A percentile compares a stretch with the other conserved stretches of the same genome.
Evolutionary conservation across 2,797 vertebrate species (phyloP).

Genomic region (Craterocephalus amniculus): DNA sequence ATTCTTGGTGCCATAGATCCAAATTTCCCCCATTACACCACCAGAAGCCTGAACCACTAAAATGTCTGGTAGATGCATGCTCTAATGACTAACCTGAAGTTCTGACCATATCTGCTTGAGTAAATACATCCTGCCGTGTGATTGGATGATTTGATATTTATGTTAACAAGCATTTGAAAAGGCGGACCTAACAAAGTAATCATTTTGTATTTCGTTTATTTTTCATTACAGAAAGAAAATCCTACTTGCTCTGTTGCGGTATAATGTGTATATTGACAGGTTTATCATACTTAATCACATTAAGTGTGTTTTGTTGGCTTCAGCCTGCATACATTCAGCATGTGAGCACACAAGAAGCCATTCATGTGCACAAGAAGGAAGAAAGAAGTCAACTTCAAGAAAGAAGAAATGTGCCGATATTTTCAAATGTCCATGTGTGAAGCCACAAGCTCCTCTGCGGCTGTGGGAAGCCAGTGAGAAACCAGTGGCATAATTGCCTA

Average conservation of each 20-base stretch:
- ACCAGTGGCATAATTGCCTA: conserved; percentile 80
- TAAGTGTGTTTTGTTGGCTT: background rate
- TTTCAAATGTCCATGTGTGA: conserved; percentile 79
- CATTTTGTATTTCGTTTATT: background rate
- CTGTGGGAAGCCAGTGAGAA: conserved; percentile 73
- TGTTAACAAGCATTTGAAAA: background rate
- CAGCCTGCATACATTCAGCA: background rate
- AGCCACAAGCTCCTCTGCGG: conserved; percentile 78
- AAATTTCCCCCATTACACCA: too few relatives aligned
- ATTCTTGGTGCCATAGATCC: too few relatives aligned
- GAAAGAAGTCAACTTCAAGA: conserved; percentile 52
- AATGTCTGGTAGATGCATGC: too few relatives aligned
- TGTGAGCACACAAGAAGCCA: conserved; percentile 30
- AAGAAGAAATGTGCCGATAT: conserved; percentile 73
- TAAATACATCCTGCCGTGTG: background rate
- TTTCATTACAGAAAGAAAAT: background rate
- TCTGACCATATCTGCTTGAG: background rate
- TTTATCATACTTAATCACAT: background rate
- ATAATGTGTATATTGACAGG: background rate
- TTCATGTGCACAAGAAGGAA: conserved; percentile 28
- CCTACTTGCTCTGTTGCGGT: background rate
- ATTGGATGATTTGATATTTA: too few relatives aligned
- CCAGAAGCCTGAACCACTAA: too few relatives aligned
- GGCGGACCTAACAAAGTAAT: background rate
- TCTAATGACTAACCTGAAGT: too few relatives aligned